Conservation (phyloP, 2,113 vertebrate genomes). For the Chelonoidis abingdonii region DNA sequence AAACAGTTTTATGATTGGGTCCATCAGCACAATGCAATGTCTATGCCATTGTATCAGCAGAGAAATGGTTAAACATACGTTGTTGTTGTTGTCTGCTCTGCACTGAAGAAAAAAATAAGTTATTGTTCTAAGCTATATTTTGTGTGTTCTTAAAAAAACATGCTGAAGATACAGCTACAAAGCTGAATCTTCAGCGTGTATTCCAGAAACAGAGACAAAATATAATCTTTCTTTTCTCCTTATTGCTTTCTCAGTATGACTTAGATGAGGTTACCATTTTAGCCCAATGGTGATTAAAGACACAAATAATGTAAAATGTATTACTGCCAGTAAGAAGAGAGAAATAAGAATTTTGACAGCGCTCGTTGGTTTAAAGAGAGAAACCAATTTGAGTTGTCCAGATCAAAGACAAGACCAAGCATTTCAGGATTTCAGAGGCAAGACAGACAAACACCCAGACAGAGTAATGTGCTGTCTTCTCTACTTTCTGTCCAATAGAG, state of each 20-base stretch:
- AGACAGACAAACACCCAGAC: neutral
- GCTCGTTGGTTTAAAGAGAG: neutral
- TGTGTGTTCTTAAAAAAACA: neutral
- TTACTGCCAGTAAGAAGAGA: neutral
- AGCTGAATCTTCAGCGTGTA: neutral
- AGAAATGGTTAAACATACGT: neutral
- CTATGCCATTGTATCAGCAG: neutral
- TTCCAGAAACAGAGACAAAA: neutral
- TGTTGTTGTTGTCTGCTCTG: neutral
- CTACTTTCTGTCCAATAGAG: neutral
- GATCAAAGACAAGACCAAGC: no score
- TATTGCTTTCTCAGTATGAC: neutral
- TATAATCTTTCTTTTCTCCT: neutral
- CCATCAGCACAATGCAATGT: neutral
- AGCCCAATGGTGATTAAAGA: neutral
- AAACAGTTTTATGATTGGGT: neutral
- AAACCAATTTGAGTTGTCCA: neutral
- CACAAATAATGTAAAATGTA: neutral
- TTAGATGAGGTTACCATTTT: neutral
- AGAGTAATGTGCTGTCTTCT: neutral
- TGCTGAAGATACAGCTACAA: neutral
- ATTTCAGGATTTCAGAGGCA: neutral
- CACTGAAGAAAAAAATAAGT: neutral
- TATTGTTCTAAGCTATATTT: slow-evolving; percentile 3
- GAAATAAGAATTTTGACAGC: neutral